Base-by-base conservation (phyloP, 2,113 vertebrate species). In the Cryptomyrus ogoouensis region DNA sequence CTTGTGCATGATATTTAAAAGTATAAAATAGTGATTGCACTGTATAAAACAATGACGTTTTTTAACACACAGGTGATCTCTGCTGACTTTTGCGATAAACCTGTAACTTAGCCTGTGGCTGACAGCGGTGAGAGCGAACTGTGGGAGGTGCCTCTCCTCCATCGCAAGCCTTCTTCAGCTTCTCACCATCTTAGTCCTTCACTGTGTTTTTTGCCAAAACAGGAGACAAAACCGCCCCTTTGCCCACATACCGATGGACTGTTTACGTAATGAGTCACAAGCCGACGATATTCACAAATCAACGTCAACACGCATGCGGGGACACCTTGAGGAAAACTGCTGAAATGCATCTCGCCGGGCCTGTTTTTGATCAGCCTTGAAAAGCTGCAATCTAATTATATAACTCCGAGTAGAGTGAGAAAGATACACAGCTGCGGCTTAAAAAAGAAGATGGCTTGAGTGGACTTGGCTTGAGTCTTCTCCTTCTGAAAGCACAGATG, bases 131-230 rank as follows among this genome's bases (percentile, higher is more conserved):
- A 31, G 74, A n/a, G 17, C 1, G 15, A 1, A 19, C 6, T 19
- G 35, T 7, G 35, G 15, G 1, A 13, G n/a, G 0, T 0, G 2
- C 3, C 1, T 17, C 13, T 35, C 1, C 10, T 74, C 13, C 27
- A 5, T 77, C 1, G 1, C 12, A 77, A 7, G 5, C 4, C 4
- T 42, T 19, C 15, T 19, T 7, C 35, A 42, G 13, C 35, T 80
- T 42, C 31, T 80, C 31, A 42, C 31, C 17, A 21, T 19, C 31
- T 42, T 0, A 5, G 7, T 19, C 74, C 35, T 2, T 80, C 74
- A 42, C 35, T 39, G 66, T 74, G 31, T 77, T 39, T 19, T 39
- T 17, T n/a, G 24, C 24, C 2, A 9, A 13, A 24, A n/a, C 15
- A 62, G 19, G 58, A 62, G 58, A n/a, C 58, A 62, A 62, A 62